phyloP scores from a whole-genome alignment of 2,113 vertebrate species.

The Todiramphus chloris region DNA sequence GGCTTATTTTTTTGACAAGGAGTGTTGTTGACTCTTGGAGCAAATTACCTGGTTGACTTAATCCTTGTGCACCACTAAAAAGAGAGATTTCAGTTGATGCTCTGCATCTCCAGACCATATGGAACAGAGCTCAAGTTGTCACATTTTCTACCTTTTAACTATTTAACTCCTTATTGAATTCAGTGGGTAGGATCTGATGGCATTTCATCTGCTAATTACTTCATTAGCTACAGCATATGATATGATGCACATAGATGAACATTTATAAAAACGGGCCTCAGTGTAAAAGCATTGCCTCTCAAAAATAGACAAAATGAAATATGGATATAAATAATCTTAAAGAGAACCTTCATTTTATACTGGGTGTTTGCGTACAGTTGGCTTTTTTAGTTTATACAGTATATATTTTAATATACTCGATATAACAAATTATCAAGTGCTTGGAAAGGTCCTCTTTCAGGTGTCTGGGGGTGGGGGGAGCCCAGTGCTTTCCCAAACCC shows the following conservation, averaged over 20 bases:
- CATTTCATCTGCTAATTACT: constrained; percentile 15
- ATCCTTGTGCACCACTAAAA: not conserved
- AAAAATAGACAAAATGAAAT: not conserved
- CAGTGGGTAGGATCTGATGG: not conserved
- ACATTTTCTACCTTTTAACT: constrained; percentile 7
- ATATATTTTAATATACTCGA: not conserved
- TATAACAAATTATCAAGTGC: not conserved
- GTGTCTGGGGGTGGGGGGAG: not conserved
- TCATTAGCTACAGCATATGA: not conserved
- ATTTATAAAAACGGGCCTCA: not conserved
- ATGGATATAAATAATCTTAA: not conserved
- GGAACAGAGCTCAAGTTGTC: not conserved
- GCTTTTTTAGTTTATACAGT: not conserved
- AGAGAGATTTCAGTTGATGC: not conserved
- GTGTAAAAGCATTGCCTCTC: not conserved
- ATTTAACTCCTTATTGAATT: constrained; percentile 22
- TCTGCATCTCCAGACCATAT: not conserved
- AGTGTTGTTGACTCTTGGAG: not conserved
- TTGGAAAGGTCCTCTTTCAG: not conserved
- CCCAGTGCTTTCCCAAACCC: not conserved
- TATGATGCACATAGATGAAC: not conserved
- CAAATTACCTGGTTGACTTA: not conserved
- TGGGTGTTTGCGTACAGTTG: not conserved
- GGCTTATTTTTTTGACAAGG: not conserved
- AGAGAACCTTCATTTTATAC: not conserved